These are phyloP conservation scores for Bombus confusus DNA, from an alignment of 1,140 invertebrate genomes.

Conservation along the genomic window DNA sequence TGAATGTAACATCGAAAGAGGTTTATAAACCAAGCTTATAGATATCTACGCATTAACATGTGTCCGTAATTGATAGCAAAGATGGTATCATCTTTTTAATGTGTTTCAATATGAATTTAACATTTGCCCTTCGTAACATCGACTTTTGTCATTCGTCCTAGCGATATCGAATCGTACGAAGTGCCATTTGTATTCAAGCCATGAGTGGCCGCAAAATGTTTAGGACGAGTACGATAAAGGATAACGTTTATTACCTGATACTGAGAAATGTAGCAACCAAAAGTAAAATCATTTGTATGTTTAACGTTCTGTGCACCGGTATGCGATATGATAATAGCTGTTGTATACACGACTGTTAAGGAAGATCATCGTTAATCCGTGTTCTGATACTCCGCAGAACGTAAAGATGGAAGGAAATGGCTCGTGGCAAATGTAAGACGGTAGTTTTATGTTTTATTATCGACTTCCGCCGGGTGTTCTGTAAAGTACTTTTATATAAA, in stretches of 20 bases:
- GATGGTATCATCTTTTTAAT: not conserved
- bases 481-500: too few relatives aligned
- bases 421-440: constrained; percentile 61
- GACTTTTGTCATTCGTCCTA: constrained; percentile 38
- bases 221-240: constrained; percentile 58
- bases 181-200: constrained; percentile 58
- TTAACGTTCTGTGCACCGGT: constrained; percentile 56
- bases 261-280: constrained; percentile 60
- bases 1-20: not conserved
- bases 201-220: constrained; percentile 53
- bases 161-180: constrained; percentile 46
- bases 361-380: constrained; percentile 56
- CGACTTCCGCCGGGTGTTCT: constrained; percentile 5
- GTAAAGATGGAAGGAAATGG: constrained; percentile 63
- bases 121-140: constrained; percentile 14
- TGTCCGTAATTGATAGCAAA: not conserved
- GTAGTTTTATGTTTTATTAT: constrained; percentile 5
- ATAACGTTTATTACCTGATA: constrained; percentile 68
- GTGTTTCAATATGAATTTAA: not conserved
- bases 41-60: not conserved
- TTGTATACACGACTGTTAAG: constrained; percentile 46
- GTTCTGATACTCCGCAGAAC: constrained; percentile 41
- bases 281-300: constrained; percentile 70
- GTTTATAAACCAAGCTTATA: not conserved
- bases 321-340: constrained; percentile 61